Base-by-base conservation (phyloP, 2,113 vertebrate species). In the Opisthocomus hoazin region DNA sequence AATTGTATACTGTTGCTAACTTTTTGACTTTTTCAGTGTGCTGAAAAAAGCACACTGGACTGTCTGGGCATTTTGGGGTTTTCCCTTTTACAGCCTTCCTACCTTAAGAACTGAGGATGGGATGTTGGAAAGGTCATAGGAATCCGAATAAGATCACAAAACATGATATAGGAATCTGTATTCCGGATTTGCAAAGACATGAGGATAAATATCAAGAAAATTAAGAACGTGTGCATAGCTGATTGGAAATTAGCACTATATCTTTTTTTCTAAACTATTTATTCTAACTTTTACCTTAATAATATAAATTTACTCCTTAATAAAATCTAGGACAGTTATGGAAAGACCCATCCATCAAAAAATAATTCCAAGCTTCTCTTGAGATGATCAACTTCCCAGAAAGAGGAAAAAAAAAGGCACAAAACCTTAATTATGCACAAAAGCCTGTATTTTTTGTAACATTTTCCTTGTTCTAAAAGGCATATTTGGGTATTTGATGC, bases 391-490 rank as follows among this genome's bases (percentile, higher is more conserved):
- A 1, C 30, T 80, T 11, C 24, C 64, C 34, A 39, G 50, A 74
- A 61, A 21, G 3, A 21, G 3, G 1, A 1, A 4, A 3, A 34
- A 43, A 54, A 56, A 69, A 29, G 6, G 1, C 20, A 45, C 23
- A 88, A 68, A 71, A 10, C 6, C 12, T 24, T 36, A 34, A 15
- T 57, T 57, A 37, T 43, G 32, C 12, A 57, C 27, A 17, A 0
- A 32, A 27, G 3, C 9, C 4, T 9, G 12, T 11, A 7, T 39
- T 27, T 78, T 19, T 9, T 37, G 29, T 69, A 29, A 57, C 1
- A 0, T 14, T 54, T 88, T 85, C 39, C 16, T 39, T 84, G 3
- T 43, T 69, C 24, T 64, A 54, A 77, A 87, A 58, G 32, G 15
- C 11, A 8, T 32, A 69, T 88, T 64, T 54, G 32, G 29, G 8